Evolutionary conservation across 2,888 invertebrate genomes (phyloP).

Genomic region (Ochropleura plecta): DNA sequence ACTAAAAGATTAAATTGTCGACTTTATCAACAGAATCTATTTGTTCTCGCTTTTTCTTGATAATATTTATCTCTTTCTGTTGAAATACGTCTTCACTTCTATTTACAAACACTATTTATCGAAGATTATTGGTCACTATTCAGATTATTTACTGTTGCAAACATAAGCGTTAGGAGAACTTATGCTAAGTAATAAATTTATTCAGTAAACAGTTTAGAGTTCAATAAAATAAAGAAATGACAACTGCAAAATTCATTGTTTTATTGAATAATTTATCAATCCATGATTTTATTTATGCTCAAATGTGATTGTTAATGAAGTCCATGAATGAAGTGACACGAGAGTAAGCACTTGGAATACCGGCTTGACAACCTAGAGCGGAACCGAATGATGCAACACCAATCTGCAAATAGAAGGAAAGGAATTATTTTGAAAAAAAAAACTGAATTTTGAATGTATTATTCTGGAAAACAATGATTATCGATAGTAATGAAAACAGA

Average conservation of each 20-base stretch:
- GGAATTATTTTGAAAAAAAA: no score
- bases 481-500: no score
- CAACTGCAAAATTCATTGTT: neutral
- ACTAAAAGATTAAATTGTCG: conserved; percentile 13
- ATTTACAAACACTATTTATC: conserved; percentile 35
- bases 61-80: conserved; percentile 46
- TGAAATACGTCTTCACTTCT: conserved; percentile 31
- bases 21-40: conserved; percentile 18
- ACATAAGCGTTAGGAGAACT: neutral
- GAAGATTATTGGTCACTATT: conserved; percentile 36
- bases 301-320: conserved; percentile 61
- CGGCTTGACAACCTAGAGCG: conserved; percentile 66
- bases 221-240: conserved; percentile 13
- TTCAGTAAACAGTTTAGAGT: conserved; percentile 3
- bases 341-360: conserved; percentile 69
- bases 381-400: conserved; percentile 74
- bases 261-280: conserved; percentile 13
- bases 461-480: no score
- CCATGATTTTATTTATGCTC: neutral
- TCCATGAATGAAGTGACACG: conserved; percentile 71
- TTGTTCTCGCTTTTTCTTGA: conserved; percentile 32
- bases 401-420: conserved; percentile 67
- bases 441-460: no score
- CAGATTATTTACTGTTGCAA: conserved; percentile 8
- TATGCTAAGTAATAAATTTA: conserved; percentile 11